Evolutionary conservation across 2,797 vertebrate genomes (phyloP).

Genomic region (Pipistrellus kuhlii): DNA sequence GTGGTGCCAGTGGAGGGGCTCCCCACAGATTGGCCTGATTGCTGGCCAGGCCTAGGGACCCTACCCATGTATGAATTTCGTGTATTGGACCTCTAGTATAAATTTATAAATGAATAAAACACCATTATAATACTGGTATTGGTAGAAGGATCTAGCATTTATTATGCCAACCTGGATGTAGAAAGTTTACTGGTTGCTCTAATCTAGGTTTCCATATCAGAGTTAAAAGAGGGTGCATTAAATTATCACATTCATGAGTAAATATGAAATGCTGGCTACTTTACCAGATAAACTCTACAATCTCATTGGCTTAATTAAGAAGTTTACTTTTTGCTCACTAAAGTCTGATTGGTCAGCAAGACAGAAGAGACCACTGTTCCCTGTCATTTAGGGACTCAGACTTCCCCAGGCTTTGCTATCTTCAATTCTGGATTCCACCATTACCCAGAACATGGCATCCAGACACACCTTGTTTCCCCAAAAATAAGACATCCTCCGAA

Average conservation of each 20-base stretch:
- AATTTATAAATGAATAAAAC: conserved; percentile 19
- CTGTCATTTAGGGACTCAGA: background rate
- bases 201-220: background rate
- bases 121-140: background rate
- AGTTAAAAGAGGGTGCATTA: background rate
- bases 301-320: conserved; percentile 28
- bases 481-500: too few species aligned
- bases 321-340: background rate
- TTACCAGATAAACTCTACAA: conserved; percentile 46
- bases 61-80: too few species aligned
- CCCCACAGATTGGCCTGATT: too few species aligned
- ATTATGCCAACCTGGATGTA: background rate
- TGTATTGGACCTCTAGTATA: background rate
- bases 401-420: background rate
- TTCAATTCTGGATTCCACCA: background rate
- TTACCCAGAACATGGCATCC: background rate
- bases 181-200: background rate
- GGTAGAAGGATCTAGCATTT: background rate
- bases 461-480: background rate
- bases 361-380: background rate
- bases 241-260: background rate
- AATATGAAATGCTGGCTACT: conserved; percentile 17
- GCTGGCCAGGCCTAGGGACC: too few species aligned
- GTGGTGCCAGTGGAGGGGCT: too few species aligned
- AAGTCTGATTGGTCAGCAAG: background rate